Base-by-base conservation (phyloP, 2,888 invertebrate genomes). In the Acanthacorydalis orientalis region DNA sequence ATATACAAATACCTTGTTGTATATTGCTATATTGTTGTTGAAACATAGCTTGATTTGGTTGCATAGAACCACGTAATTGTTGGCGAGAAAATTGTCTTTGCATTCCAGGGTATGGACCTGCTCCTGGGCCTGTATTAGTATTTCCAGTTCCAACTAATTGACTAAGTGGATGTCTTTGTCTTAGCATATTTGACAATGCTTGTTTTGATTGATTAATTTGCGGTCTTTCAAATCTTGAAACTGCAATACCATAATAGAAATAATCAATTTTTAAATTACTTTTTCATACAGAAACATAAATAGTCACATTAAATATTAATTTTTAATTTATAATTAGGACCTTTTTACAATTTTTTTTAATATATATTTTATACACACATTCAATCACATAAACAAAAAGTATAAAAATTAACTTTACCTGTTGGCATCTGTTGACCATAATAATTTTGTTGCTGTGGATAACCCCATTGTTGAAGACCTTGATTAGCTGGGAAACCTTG, bases 161-260 rank as follows among this genome's bases (percentile, higher is more conserved):
- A 53, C 72, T 71, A 57, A 69, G 66, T 1, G 87, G 86, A 53
- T 83, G 73, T 6, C 90, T 73, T 57, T 82, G 78, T 0, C 87
- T 74, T 47, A 91, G 67, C 87, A 91, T 86, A 58, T 87, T 81
- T 45, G 85, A 84, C 37, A 91, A 68, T 0, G 90, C 90, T 60
- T 86, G 87, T 59, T 91, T 90, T 6, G 84, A 83, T 54, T 82
- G 83, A 60, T 81, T 81, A 55, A 83, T 65, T 51, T 63, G 64
- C 1, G 68, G 68, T 15, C 69, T 57, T 53, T 70, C 70, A 52
- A 69, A 70, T 49, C 70, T 61, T 52, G 66, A 68, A 12, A 68
- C 67, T 58, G n/a, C n/a, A n/a, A n/a, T n/a, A n/a, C n/a, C n/a
- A 55, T 54, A 56, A 57, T 54, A 14, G 16, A 48, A 50, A 49